phyloP scores from a whole-genome alignment of 2,113 vertebrate species.

The Romanogobio albipinnatus region DNA sequence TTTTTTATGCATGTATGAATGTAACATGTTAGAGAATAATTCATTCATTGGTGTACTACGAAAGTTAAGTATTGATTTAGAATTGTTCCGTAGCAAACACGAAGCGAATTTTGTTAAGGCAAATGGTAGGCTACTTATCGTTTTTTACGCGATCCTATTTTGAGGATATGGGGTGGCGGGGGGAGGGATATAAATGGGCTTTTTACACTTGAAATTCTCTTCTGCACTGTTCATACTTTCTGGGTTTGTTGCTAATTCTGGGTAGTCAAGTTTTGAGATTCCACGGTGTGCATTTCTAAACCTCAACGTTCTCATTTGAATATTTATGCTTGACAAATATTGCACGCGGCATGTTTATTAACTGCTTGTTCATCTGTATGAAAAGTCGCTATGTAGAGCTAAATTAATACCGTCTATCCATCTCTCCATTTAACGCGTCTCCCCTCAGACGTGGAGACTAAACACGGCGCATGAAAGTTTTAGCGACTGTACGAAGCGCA shows the following conservation, averaged over 20 bases:
- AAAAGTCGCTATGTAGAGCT: not conserved
- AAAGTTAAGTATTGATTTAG: not conserved
- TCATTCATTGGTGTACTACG: not conserved
- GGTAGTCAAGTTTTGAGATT: not conserved
- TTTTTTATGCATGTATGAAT: not conserved
- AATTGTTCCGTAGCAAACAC: not conserved
- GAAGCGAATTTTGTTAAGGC: not conserved
- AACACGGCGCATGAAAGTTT: slow-evolving; percentile 17
- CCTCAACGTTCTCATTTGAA: not conserved
- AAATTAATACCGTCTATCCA: not conserved
- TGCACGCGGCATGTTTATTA: not conserved
- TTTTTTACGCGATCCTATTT: slow-evolving; percentile 14
- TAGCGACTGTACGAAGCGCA: not conserved
- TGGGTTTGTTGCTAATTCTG: not conserved
- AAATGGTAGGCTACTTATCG: not conserved
- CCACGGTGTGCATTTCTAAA: not conserved
- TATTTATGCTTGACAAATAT: not conserved
- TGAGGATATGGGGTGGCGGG: not conserved
- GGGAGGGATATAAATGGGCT: not conserved
- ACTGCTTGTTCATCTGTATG: not conserved
- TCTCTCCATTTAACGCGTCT: not conserved
- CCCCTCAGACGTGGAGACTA: not conserved
- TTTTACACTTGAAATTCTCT: slow-evolving; percentile 7
- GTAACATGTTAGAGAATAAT: not conserved
- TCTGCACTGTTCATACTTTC: not conserved